Evolutionary conservation across 2,113 vertebrate species (phyloP).

Genomic region (Miniopterus natalensis): DNA sequence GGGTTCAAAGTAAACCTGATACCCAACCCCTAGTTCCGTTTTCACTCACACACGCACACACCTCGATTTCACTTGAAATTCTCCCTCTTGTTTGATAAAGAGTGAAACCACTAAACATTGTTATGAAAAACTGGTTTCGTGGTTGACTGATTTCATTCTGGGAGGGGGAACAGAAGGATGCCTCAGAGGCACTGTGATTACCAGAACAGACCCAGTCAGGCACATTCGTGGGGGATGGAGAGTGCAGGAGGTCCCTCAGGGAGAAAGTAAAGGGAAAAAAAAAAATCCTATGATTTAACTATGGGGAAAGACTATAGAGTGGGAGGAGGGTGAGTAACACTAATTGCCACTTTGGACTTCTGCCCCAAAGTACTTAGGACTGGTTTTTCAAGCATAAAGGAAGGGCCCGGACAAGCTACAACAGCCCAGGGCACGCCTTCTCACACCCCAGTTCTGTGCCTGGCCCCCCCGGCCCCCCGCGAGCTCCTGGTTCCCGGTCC

Average conservation of each 20-base stretch:
- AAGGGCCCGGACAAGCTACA: neutral
- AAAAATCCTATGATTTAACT: neutral
- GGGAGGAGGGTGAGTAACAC: conserved; percentile 17
- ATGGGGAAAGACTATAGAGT: neutral
- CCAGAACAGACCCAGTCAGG: neutral
- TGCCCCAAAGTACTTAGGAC: conserved; percentile 13
- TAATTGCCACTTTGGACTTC: conserved; percentile 52
- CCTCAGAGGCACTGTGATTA: neutral
- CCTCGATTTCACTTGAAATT: conserved; percentile 38
- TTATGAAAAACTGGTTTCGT: conserved; percentile 2
- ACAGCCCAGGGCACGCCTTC: neutral
- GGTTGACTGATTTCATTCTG: conserved; percentile 1
- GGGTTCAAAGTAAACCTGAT: neutral
- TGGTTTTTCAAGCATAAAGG: conserved; percentile 53
- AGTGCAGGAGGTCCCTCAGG: neutral
- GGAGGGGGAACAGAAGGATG: neutral
- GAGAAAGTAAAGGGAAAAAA: neutral
- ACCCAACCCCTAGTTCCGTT: neutral
- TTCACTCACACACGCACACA: neutral
- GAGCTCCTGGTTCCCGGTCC: neutral
- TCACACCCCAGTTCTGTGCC: neutral
- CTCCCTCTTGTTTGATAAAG: neutral
- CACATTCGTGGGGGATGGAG: fast-evolving
- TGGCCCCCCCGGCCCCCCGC: neutral
- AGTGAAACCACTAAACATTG: conserved; percentile 49